Evolutionary conservation across 1,140 invertebrate species (phyloP).

Genomic region (Argopecten irradians): DNA sequence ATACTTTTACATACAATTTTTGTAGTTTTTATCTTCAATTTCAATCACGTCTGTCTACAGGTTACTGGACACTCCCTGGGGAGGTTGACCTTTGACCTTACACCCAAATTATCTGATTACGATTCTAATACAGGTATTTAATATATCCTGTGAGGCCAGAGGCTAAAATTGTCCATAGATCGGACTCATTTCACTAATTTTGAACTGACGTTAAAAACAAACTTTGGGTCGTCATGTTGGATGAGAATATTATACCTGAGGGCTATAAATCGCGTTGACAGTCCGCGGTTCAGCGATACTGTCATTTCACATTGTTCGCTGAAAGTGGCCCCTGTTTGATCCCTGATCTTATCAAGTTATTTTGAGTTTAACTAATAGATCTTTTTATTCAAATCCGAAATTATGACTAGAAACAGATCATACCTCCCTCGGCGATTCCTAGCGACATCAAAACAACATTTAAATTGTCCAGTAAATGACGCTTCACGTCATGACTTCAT

Average conservation of each 20-base stretch:
- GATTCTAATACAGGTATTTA: conserved; percentile 16
- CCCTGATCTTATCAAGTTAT: neutral
- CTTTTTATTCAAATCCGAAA: conserved; percentile 19
- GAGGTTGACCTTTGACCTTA: neutral
- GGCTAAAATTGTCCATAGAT: neutral
- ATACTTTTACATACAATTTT: neutral
- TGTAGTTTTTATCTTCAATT: neutral
- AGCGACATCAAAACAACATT: conserved; percentile 11
- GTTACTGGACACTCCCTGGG: neutral
- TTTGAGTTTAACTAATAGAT: conserved; percentile 17
- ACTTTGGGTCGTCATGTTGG: neutral
- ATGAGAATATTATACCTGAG: neutral
- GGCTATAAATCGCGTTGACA: neutral
- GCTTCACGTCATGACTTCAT: neutral
- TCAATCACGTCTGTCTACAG: neutral
- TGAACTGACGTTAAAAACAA: neutral
- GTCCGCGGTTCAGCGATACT: neutral
- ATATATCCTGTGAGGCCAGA: neutral
- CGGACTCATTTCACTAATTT: conserved; percentile 17
- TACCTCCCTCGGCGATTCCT: neutral
- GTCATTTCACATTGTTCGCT: neutral
- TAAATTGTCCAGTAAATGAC: neutral
- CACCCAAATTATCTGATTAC: neutral
- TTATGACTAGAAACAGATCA: neutral
- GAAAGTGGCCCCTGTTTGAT: neutral